phyloP scores from a whole-genome alignment of 2,888 invertebrate species.

The Cylloceria caligata region DNA sequence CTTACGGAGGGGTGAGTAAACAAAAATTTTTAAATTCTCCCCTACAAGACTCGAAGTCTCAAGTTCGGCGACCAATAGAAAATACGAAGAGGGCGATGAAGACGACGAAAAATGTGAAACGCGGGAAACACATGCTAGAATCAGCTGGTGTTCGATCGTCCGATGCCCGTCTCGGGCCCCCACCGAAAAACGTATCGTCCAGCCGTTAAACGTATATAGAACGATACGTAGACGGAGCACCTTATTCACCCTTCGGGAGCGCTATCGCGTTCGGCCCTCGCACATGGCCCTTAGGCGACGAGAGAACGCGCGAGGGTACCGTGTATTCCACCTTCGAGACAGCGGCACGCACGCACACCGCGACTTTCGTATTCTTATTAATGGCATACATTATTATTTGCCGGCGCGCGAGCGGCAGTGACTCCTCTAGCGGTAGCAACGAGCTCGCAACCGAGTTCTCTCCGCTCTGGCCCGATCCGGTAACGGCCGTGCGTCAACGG shows the following conservation, averaged over 20 bases:
- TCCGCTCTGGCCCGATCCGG: constrained; percentile 62
- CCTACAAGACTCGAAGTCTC: constrained; percentile 9
- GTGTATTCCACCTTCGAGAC: constrained; percentile 69
- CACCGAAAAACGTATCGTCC: constrained; percentile 76
- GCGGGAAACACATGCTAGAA: constrained; percentile 83
- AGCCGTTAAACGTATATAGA: constrained; percentile 77
- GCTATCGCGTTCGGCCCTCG: constrained; percentile 40
- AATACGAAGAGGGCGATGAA: constrained; percentile 17
- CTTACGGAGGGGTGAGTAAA: constrained; percentile 34
- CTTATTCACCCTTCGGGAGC: constrained; percentile 76
- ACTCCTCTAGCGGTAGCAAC: constrained; percentile 36
- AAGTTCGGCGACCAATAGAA: constrained; percentile 43
- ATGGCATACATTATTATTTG: constrained; percentile 82
- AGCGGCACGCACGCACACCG: constrained; percentile 75
- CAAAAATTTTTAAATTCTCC: constrained; percentile 35
- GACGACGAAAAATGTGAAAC: constrained; percentile 70
- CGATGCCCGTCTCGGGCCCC: constrained; percentile 63
- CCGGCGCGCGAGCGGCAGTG: constrained; percentile 50
- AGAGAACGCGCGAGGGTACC: constrained; percentile 68
- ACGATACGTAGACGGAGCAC: constrained; percentile 48
- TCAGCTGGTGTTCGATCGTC: constrained; percentile 81
- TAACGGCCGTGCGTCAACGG: constrained; percentile 84
- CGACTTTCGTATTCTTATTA: constrained; percentile 79
- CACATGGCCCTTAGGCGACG: constrained; percentile 79
- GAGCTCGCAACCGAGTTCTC: constrained; percentile 39